phyloP scores from a whole-genome alignment of 2,113 vertebrate genomes.

The Sitta europaea region DNA sequence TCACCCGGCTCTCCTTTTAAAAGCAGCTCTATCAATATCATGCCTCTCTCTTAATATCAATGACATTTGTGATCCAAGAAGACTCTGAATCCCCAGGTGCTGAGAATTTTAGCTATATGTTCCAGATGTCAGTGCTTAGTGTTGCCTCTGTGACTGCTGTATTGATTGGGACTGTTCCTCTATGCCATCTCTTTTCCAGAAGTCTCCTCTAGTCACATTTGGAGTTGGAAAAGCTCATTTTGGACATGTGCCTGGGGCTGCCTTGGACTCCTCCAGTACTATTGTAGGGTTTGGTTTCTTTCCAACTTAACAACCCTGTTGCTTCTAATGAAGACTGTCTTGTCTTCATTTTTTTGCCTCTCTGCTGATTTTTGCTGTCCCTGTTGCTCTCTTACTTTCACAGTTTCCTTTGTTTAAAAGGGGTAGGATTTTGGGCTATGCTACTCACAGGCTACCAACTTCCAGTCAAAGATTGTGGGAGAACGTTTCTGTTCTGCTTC shows the following conservation, averaged over 20 bases:
- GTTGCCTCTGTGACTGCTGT: neutral
- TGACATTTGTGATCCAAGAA: neutral
- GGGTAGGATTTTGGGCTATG: fast-evolving
- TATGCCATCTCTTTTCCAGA: neutral
- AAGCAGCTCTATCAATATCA: neutral
- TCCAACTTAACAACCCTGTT: neutral
- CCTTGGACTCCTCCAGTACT: neutral
- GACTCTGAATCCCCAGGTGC: neutral
- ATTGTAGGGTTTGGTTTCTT: neutral
- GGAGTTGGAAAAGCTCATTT: neutral
- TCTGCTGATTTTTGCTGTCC: neutral
- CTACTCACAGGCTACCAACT: neutral
- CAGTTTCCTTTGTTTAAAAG: neutral
- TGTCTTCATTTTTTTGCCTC: neutral
- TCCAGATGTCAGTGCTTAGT: neutral
- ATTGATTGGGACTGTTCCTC: neutral
- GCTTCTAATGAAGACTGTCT: neutral
- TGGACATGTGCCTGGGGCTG: neutral
- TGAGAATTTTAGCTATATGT: neutral
- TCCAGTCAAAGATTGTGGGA: neutral
- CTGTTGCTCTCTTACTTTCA: neutral
- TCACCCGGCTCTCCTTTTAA: neutral
- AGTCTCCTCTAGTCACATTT: neutral
- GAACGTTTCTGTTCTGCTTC: neutral
- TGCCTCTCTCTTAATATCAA: neutral